Conservation (phyloP, 1,140 invertebrate species). For the Heterodera carotae region DNA sequence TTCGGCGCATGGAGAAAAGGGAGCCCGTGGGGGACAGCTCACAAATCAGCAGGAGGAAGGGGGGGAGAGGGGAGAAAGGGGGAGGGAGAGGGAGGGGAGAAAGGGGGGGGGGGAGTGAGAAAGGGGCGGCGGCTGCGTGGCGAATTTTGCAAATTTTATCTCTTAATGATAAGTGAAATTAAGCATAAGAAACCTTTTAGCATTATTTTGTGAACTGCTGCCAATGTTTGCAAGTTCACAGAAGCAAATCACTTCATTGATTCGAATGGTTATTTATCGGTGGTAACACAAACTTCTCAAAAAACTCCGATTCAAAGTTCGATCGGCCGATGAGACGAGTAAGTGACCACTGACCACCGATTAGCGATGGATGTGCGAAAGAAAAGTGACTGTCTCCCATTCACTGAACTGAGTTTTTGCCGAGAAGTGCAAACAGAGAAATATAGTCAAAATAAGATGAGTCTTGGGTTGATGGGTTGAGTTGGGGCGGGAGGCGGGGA, state of each 20-base stretch:
- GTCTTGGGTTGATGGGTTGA: neutral
- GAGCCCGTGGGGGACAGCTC: too few species aligned
- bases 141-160: too few species aligned
- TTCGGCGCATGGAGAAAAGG: neutral
- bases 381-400: neutral
- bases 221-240: too few species aligned
- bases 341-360: neutral
- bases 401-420: neutral
- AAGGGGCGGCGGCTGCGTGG: neutral
- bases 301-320: neutral
- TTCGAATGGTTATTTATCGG: too few species aligned
- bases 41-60: constrained; percentile 2
- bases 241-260: too few species aligned
- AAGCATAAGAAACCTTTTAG: too few species aligned
- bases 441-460: neutral
- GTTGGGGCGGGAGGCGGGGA: neutral
- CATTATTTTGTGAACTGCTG: too few species aligned
- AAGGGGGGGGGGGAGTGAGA: too few species aligned
- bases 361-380: neutral
- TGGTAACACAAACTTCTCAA: neutral
- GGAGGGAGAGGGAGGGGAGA: too few species aligned
- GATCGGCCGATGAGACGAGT: neutral
- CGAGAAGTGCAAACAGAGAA: neutral
- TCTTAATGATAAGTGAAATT: too few species aligned
- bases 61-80: too few species aligned